phyloP scores from a whole-genome alignment of 1,140 invertebrate species.

The Caenorhabditis tropicalis region DNA sequence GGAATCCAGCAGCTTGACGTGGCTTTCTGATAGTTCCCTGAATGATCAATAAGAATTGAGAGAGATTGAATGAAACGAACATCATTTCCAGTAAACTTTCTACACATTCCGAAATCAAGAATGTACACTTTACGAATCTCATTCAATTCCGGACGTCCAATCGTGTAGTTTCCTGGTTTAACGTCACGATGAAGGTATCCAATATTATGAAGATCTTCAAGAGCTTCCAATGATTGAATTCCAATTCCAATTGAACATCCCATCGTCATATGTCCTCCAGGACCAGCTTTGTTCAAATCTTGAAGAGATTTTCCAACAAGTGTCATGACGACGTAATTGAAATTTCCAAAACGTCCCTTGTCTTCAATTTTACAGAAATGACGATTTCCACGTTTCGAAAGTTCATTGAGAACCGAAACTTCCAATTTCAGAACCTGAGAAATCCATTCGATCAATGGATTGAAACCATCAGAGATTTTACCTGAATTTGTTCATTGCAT shows the following conservation, averaged over 20 bases:
- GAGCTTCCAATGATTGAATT: conserved; percentile 57
- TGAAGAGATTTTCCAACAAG: conserved; percentile 46
- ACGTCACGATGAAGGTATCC: conserved; percentile 55
- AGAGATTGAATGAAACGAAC: background rate
- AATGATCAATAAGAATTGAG: background rate
- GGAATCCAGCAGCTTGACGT: conserved; percentile 58
- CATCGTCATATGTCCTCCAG: conserved; percentile 51
- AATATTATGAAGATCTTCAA: conserved; percentile 53
- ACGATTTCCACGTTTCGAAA: conserved; percentile 7
- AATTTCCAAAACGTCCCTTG: conserved; percentile 42
- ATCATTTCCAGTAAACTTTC: conserved; percentile 17
- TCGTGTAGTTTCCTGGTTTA: conserved; percentile 59
- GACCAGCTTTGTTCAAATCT: conserved; percentile 28
- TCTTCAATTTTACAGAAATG: conserved; percentile 45
- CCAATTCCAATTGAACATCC: conserved; percentile 62
- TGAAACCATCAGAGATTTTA: background rate
- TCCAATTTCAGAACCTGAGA: conserved; percentile 39
- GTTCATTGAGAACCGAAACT: conserved; percentile 40
- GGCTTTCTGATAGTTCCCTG: conserved; percentile 59
- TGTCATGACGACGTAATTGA: conserved; percentile 50
- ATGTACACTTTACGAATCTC: conserved; percentile 60
- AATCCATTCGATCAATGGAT: background rate
- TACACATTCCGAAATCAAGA: conserved; percentile 50
- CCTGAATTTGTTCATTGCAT: conserved; percentile 42
- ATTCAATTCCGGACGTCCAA: conserved; percentile 59